phyloP scores from a whole-genome alignment of 2,888 invertebrate genomes.

The Pristionchus exspectatus region DNA sequence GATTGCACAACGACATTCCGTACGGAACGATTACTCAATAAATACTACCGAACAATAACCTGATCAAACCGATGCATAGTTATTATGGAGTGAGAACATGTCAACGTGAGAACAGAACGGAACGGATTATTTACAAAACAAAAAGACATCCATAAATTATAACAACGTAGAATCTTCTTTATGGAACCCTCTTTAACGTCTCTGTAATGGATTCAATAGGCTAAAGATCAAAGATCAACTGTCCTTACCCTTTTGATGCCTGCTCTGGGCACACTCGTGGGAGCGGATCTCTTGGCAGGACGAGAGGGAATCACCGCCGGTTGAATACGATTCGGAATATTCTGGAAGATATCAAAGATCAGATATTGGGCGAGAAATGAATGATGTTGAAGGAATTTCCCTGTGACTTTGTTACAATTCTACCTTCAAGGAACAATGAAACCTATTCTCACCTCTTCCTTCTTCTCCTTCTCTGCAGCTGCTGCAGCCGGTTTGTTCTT shows the following conservation, averaged over 20 bases:
- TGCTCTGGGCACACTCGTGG: conserved; percentile 50
- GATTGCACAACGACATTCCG: not conserved
- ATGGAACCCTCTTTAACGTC: conserved; percentile 19
- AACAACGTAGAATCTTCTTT: not conserved
- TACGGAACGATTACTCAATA: not conserved
- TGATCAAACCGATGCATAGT: not conserved
- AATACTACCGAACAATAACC: not conserved
- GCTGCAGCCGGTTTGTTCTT: conserved; percentile 34
- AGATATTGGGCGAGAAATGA: not conserved
- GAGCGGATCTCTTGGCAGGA: conserved; percentile 50
- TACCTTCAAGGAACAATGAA: not conserved
- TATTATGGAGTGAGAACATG: conserved; percentile 22
- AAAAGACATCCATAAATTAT: not conserved
- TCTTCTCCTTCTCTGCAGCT: conserved; percentile 47
- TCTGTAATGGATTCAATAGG: not conserved
- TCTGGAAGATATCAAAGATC: not conserved
- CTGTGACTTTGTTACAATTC: not conserved
- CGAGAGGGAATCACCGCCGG: conserved; percentile 50
- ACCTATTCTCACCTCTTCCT: conserved; percentile 42
- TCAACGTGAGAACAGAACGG: not conserved
- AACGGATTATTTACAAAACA: not conserved
- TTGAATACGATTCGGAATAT: conserved; percentile 52
- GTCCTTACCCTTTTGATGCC: conserved; percentile 51
- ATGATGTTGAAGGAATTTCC: too few relatives aligned
- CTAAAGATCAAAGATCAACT: not conserved